A percentile compares a stretch with the other conserved stretches of the same genome.
These are phyloP conservation scores for Apis dorsata DNA, from an alignment of 1,140 invertebrate species.

Conservation along the genomic window DNA sequence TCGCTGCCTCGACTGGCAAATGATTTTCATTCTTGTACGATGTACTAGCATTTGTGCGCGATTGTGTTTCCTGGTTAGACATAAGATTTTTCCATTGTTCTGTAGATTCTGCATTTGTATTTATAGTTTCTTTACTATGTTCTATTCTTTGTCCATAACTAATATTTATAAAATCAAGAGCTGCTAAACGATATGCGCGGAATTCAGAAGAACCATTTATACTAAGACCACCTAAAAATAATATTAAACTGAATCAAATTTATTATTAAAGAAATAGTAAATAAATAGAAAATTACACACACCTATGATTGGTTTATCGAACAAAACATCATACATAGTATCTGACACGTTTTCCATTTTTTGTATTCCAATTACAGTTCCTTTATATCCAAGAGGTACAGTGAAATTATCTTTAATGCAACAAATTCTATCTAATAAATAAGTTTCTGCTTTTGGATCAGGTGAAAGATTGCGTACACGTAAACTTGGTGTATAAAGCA, in stretches of 20 bases:
- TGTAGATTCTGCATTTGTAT: not conserved
- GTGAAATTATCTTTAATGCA: conserved; percentile 86
- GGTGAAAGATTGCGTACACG: conserved; percentile 78
- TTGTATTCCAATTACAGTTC: conserved; percentile 89
- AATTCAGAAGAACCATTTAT: conserved; percentile 80
- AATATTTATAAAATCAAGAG: conserved; percentile 83
- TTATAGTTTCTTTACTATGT: conserved; percentile 56
- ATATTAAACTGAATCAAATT: not conserved
- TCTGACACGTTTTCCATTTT: conserved; percentile 78
- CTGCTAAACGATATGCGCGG: conserved; percentile 81
- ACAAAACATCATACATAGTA: conserved; percentile 86
- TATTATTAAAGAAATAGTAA: not conserved
- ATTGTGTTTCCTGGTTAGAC: not conserved
- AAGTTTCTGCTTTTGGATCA: conserved; percentile 84
- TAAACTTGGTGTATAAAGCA: conserved; percentile 81
- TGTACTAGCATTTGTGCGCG: conserved; percentile 1
- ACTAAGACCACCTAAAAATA: conserved; percentile 81
- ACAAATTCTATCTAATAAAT: conserved; percentile 92
- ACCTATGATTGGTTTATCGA: conserved; percentile 86
- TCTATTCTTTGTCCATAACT: conserved; percentile 79
- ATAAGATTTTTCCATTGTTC: not conserved
- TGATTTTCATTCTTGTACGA: conserved; percentile 27
- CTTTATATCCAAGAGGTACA: conserved; percentile 90
- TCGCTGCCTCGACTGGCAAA: not conserved
- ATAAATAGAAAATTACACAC: conserved; percentile 8